Conservation (phyloP, 2,797 vertebrate genomes). For the Gephyroberyx darwinii region DNA sequence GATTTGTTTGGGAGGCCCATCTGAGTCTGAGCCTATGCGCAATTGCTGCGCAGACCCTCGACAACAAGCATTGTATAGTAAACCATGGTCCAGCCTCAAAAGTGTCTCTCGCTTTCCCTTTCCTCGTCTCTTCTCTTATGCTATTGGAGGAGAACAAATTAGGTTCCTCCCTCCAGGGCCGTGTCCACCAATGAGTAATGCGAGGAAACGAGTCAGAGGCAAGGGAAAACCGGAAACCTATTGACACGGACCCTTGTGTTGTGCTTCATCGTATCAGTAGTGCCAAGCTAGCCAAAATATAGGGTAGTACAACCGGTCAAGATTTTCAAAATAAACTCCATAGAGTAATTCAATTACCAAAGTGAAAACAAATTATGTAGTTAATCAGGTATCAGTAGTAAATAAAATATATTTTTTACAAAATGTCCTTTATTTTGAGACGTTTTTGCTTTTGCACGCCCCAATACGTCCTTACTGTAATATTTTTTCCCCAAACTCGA, state of each 20-base stretch:
- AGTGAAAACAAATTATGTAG: too few relatives aligned
- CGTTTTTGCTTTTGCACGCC: too few relatives aligned
- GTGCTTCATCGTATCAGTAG: neutral
- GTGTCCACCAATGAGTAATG: constrained; percentile 19
- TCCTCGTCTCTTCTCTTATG: neutral
- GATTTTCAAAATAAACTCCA: constrained; percentile 31
- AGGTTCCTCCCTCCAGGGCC: constrained; percentile 3
- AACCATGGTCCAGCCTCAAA: neutral
- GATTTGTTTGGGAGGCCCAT: neutral
- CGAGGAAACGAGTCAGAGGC: neutral
- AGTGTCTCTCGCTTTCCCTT: neutral
- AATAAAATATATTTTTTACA: too few relatives aligned
- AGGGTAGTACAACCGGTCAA: fast-evolving
- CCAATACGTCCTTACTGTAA: too few relatives aligned
- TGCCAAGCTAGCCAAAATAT: neutral
- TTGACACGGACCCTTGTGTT: neutral
- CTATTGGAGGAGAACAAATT: constrained; percentile 19
- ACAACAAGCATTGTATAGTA: neutral
- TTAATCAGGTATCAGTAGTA: too few relatives aligned
- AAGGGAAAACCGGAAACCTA: neutral
- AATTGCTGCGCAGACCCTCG: neutral
- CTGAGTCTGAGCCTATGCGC: neutral
- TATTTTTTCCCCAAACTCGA: neutral
- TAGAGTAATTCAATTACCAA: too few relatives aligned
- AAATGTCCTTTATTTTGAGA: too few relatives aligned